These are phyloP conservation scores for Pocillopora meandrina DNA, from an alignment of 92 coral and sea anemone species.

Conservation along the genomic window DNA sequence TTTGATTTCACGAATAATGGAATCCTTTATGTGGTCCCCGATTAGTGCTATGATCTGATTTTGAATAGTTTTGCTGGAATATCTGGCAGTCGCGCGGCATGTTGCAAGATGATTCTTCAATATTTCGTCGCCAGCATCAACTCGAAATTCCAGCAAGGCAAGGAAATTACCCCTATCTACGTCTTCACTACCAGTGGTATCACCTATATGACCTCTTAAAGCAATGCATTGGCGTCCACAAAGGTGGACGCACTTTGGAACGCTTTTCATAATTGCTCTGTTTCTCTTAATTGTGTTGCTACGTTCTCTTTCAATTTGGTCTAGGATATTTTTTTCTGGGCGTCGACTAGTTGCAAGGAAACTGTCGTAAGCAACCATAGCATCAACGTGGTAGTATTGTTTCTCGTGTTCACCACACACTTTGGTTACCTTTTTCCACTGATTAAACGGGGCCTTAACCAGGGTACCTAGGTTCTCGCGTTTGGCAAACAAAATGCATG, in stretches of 20 bases:
- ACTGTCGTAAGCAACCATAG: conserved; percentile 35
- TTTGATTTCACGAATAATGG: conserved; percentile 29
- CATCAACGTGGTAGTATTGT: conserved; percentile 41
- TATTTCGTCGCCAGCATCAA: conserved; percentile 37
- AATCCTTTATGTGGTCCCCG: conserved; percentile 32
- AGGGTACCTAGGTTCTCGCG: conserved; percentile 39
- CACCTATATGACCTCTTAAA: conserved; percentile 48
- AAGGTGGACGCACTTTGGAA: conserved; percentile 43
- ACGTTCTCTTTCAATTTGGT: not conserved
- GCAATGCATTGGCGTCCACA: conserved; percentile 51
- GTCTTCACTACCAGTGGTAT: too few species aligned
- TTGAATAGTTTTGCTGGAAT: conserved; percentile 36
- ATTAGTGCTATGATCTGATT: conserved; percentile 43
- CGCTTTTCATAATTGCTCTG: conserved; percentile 33
- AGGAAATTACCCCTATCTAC: conserved; percentile 41
- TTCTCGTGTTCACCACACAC: conserved; percentile 55
- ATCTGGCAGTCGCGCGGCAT: conserved; percentile 24
- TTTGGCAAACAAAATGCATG: conserved; percentile 47
- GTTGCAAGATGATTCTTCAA: conserved; percentile 26
- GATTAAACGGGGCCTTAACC: conserved; percentile 31
- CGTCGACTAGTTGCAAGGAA: conserved; percentile 36
- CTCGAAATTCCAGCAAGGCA: conserved; percentile 49
- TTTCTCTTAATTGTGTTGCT: conserved; percentile 12
- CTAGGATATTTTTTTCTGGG: conserved; percentile 29
- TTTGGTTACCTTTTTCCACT: conserved; percentile 37